phyloP scores from a whole-genome alignment of 2,888 invertebrate species.

The Euzetes globulus region DNA sequence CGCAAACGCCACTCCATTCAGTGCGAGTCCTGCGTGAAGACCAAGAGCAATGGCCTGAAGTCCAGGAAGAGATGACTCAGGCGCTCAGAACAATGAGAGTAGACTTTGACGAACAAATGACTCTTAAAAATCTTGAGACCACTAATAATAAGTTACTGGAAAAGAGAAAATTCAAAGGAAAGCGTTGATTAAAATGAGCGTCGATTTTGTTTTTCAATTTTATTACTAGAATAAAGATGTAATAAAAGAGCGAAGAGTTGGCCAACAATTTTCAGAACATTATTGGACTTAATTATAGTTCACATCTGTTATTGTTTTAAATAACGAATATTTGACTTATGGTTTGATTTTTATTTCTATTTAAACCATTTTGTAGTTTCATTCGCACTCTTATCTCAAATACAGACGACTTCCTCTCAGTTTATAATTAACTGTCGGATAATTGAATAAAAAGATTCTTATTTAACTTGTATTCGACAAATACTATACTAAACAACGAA shows the following conservation, averaged over 20 bases:
- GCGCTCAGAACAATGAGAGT: slow-evolving; percentile 97
- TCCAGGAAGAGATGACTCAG: slow-evolving; percentile 97
- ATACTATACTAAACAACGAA: too few species aligned
- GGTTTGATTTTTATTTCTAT: neutral
- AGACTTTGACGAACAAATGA: slow-evolving; percentile 81
- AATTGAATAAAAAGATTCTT: too few species aligned
- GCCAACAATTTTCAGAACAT: neutral
- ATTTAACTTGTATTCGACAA: too few species aligned
- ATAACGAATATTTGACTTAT: neutral
- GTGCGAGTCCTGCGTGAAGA: slow-evolving; percentile 79
- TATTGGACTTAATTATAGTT: neutral
- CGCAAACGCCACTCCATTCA: slow-evolving; percentile 89
- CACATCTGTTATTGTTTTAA: slow-evolving; percentile 1
- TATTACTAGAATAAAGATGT: neutral
- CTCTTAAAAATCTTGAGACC: slow-evolving; percentile 83
- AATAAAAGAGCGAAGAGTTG: neutral
- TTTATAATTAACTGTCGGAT: too few species aligned
- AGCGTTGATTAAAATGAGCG: neutral
- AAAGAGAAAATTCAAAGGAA: slow-evolving; percentile 56
- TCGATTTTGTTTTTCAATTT: neutral
- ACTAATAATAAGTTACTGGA: slow-evolving; percentile 86
- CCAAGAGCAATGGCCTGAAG: slow-evolving; percentile 89
- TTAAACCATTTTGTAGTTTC: neutral
- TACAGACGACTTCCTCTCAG: too few species aligned
- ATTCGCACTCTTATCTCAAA: neutral